Evolutionary conservation across 2,888 invertebrate species (phyloP).

Genomic region (Hanleya hanleyi): DNA sequence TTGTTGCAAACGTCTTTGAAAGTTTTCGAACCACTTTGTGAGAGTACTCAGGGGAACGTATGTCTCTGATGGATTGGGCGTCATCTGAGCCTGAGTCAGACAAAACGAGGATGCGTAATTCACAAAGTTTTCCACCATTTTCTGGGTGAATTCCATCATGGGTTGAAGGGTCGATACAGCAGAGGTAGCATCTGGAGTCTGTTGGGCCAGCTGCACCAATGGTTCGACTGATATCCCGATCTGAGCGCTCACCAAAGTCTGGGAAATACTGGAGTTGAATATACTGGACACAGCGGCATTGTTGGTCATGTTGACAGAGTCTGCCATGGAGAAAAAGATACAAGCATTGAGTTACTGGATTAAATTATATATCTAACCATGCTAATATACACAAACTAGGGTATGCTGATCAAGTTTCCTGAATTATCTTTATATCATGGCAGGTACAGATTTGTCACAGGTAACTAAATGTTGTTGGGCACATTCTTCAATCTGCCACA

Average conservation of each 20-base stretch:
- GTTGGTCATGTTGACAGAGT: no score
- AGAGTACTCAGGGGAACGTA: slow-evolving; percentile 91
- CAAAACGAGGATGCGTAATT: slow-evolving; percentile 95
- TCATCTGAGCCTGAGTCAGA: slow-evolving; percentile 85
- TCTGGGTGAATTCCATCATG: slow-evolving; percentile 80
- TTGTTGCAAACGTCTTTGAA: slow-evolving; percentile 88
- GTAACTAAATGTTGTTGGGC: no score
- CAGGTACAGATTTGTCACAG: no score
- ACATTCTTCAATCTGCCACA: no score
- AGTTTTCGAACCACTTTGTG: slow-evolving; percentile 95
- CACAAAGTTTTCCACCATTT: slow-evolving; percentile 94
- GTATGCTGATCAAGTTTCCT: no score
- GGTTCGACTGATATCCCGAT: slow-evolving; percentile 95
- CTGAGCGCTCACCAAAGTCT: slow-evolving; percentile 86
- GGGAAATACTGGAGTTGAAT: slow-evolving; percentile 5
- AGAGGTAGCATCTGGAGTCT: slow-evolving; percentile 73
- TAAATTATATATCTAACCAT: background rate
- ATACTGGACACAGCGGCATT: background rate
- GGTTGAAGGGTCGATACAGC: slow-evolving; percentile 65
- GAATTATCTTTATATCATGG: no score
- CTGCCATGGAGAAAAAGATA: no score
- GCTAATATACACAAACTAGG: background rate
- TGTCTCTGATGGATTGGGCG: slow-evolving; percentile 84
- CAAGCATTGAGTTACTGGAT: no score
- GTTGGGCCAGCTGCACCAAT: slow-evolving; percentile 76